Conservation (phyloP, 2,113 vertebrate genomes). For the Pedetes capensis region DNA sequence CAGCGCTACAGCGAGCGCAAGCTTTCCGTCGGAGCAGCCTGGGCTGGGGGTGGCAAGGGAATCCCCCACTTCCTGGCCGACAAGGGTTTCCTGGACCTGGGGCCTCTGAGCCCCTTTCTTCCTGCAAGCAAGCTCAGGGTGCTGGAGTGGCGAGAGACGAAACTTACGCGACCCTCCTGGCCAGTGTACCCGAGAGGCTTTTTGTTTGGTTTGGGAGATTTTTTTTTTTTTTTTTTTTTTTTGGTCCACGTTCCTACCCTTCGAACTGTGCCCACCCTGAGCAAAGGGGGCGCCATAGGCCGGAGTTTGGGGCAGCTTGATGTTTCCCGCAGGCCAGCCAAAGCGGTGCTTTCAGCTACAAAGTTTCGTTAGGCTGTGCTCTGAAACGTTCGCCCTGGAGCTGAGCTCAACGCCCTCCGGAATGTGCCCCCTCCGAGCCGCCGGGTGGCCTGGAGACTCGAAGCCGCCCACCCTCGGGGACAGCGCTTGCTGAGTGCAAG, state of each 20-base stretch:
- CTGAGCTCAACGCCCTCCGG: background rate
- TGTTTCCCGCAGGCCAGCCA: background rate
- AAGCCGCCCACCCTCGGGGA: constrained; percentile 24
- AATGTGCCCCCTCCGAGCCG: constrained; percentile 28
- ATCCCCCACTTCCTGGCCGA: constrained; percentile 49
- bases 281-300: constrained; percentile 71
- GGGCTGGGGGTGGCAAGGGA: constrained; percentile 28
- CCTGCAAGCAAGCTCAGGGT: background rate
- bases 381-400: background rate
- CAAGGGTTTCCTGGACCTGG: background rate
- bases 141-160: background rate
- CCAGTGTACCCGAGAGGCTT: background rate
- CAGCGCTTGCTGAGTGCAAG: background rate
- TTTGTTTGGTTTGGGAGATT: background rate
- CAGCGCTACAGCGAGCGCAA: background rate
- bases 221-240: background rate
- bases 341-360: constrained; percentile 20
- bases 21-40: constrained; percentile 16
- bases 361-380: constrained; percentile 57
- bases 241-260: background rate
- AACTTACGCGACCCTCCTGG: background rate
- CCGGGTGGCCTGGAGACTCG: background rate
- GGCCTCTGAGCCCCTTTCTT: background rate
- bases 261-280: constrained; percentile 27
- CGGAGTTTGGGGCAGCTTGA: background rate